Conservation (phyloP, 1,140 invertebrate genomes). For the Tetragonula clypearis region DNA sequence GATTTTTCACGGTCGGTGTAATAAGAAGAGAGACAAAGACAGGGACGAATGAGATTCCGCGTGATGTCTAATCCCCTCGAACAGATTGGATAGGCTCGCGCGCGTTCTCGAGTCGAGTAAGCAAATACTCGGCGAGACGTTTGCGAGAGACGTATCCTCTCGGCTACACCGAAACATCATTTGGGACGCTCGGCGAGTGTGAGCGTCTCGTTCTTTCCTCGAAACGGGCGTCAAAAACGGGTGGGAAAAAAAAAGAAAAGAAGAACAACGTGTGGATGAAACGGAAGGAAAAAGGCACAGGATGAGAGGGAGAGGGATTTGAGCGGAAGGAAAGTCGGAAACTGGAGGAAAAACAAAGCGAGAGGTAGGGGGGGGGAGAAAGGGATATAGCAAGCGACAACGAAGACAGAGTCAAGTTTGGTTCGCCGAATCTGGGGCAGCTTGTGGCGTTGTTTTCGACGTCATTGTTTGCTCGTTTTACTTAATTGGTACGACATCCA, state of each 20-base stretch:
- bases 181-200: not conserved
- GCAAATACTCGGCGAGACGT: not conserved
- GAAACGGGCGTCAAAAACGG: not conserved
- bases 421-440: slow-evolving; percentile 3
- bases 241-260: not conserved
- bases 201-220: not conserved
- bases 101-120: not conserved
- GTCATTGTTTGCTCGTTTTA: slow-evolving; percentile 4
- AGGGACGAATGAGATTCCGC: not conserved
- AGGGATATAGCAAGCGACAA: too few species aligned
- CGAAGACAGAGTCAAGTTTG: not conserved
- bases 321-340: not conserved
- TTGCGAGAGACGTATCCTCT: not conserved
- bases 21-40: too few species aligned
- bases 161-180: not conserved
- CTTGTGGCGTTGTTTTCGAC: slow-evolving; percentile 10
- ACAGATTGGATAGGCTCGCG: not conserved
- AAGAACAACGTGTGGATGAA: not conserved
- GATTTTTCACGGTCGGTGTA: not conserved
- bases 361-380: too few species aligned
- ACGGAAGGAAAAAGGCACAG: not conserved
- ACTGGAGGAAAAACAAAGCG: too few species aligned
- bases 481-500: slow-evolving; percentile 20
- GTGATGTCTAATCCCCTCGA: not conserved
- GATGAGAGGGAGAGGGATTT: not conserved